Base-by-base conservation (phyloP, 1,140 invertebrate species). In the Heliconius congener region DNA sequence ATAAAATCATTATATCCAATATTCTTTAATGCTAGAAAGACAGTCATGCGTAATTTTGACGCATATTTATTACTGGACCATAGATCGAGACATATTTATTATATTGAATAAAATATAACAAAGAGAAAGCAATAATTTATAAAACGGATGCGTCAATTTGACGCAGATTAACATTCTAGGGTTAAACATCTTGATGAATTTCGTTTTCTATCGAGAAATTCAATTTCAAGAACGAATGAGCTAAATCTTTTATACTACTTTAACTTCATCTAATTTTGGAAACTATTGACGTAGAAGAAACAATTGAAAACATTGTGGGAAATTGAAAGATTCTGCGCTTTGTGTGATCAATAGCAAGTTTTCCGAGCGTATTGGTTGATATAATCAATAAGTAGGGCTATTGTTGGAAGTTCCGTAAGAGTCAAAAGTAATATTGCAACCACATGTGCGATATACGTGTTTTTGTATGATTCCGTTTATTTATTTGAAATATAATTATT, bases 231-330 rank as follows among this genome's bases (percentile, higher is more conserved):
- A 57, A 23, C 9, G n/a, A 23, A 57, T 23, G n/a, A 57, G 19
- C 55, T 57, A 23, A 57, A 57, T n/a, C 55, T 57, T 57, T 57
- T n/a, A 57, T 57, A 57, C 55, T 23, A 57, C 8, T 23, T 11
- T 11, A 57, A 57, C n/a, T 57, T 23, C 2, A 19, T 52, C 18
- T 52, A 23, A 57, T 57, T 57, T 57, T 8, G 8, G 2, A 57
- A 57, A 57, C 52, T 55, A 55, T 57, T 57, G n/a, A 57, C 19
- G n/a, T 23, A 57, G n/a, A 57, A 57, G 55, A 57, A 57, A 57
- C 55, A 57, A 57, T 57, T 57, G n/a, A 8, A 57, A 57, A 57
- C n/a, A 23, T 57, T 23, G 55, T 23, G 55, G n/a, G 55, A 9
- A 57, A 57, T 23, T 57, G n/a, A n/a, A 23, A 57, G 19, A 57